Conservation (phyloP, 2,888 invertebrate genomes). For the Caenorhabditis japonica region DNA sequence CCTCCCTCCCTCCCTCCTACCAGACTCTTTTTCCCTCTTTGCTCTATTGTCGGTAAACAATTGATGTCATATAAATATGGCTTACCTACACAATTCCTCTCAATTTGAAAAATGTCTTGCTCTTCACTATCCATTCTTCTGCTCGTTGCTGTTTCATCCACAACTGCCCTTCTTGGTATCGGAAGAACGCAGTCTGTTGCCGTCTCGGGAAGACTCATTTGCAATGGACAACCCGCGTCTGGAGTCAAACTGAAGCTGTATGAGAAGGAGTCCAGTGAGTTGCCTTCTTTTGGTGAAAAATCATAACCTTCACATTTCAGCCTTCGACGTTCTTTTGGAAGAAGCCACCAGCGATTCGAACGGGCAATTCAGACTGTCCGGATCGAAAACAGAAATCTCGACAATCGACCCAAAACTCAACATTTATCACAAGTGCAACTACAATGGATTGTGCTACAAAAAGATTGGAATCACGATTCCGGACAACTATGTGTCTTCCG, state of each 20-base stretch:
- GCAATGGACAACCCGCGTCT: constrained; percentile 60
- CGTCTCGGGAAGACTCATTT: constrained; percentile 60
- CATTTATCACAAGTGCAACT: constrained; percentile 67
- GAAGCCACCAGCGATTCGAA: constrained; percentile 53
- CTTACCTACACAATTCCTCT: neutral
- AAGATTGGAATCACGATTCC: constrained; percentile 68
- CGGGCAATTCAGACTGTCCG: constrained; percentile 58
- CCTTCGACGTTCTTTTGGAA: constrained; percentile 57
- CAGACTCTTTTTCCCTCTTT: constrained; percentile 8
- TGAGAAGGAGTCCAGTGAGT: constrained; percentile 63
- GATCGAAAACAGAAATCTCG: constrained; percentile 61
- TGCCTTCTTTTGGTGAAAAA: neutral
- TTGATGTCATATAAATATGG: constrained; percentile 29
- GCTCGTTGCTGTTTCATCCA: constrained; percentile 28
- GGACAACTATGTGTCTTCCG: constrained; percentile 59
- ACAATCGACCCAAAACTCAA: constrained; percentile 65
- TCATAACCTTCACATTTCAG: constrained; percentile 35
- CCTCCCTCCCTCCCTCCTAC: no score
- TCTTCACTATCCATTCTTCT: constrained; percentile 26
- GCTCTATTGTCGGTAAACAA: constrained; percentile 30
- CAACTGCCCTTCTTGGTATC: constrained; percentile 54
- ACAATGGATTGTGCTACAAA: constrained; percentile 65
- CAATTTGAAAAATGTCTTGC: constrained; percentile 24
- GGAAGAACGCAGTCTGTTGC: constrained; percentile 63
- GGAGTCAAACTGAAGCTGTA: constrained; percentile 63